Evolutionary conservation across 2,888 invertebrate species (phyloP).

Genomic region (Schizotus pectinicornis): DNA sequence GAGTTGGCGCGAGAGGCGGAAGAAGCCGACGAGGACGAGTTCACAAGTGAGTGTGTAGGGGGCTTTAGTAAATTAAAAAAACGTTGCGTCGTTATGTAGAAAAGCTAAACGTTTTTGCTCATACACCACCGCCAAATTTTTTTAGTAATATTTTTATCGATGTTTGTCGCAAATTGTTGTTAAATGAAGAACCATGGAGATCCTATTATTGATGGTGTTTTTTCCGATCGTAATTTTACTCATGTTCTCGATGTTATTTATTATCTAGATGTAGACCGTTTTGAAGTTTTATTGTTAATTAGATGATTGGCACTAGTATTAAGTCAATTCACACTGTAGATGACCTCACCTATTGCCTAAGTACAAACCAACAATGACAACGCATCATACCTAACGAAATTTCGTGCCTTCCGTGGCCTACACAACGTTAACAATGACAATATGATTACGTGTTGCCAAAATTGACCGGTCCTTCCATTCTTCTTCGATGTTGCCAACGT

Average conservation of each 20-base stretch:
- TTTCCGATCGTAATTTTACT: neutral
- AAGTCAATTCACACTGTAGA: slow-evolving; percentile 27
- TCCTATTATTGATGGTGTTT: no score
- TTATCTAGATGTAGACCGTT: slow-evolving; percentile 23
- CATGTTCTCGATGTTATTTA: slow-evolving; percentile 23
- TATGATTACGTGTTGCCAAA: slow-evolving; percentile 51
- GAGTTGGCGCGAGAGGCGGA: slow-evolving; percentile 97
- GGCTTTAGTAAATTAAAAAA: slow-evolving; percentile 50
- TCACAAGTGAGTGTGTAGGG: slow-evolving; percentile 79
- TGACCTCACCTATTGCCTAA: slow-evolving; percentile 33
- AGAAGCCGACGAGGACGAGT: slow-evolving; percentile 93
- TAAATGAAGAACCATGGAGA: neutral
- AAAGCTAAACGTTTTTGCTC: neutral
- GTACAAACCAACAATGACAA: slow-evolving; percentile 44
- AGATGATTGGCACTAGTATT: slow-evolving; percentile 28
- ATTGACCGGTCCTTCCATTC: slow-evolving; percentile 39
- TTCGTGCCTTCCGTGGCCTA: slow-evolving; percentile 44
- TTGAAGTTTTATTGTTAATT: slow-evolving; percentile 6
- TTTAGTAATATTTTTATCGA: neutral
- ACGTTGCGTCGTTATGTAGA: slow-evolving; percentile 52
- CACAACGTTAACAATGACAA: slow-evolving; percentile 34
- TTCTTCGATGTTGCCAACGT: slow-evolving; percentile 29
- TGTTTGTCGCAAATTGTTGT: neutral
- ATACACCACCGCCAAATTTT: no score
- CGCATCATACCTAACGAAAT: slow-evolving; percentile 17